Evolutionary conservation across 2,797 vertebrate genomes (phyloP).

Genomic region (Pseudomugil gertrudae): DNA sequence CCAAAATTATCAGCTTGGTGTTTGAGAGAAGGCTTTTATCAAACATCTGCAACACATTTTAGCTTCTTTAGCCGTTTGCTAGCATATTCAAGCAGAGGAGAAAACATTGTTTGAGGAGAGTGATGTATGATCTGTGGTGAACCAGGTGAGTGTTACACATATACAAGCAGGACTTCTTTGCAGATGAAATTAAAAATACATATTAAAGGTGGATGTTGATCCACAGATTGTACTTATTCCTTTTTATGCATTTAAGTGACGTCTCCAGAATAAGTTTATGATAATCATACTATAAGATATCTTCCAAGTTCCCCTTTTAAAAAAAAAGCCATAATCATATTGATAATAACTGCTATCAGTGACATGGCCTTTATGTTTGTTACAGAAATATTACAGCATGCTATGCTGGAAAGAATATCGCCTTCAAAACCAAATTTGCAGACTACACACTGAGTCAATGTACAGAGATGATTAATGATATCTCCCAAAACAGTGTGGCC

Average conservation of each 20-base stretch:
- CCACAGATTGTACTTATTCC: not conserved
- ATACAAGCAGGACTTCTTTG: not conserved
- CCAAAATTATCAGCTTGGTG: not conserved
- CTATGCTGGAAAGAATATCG: not conserved
- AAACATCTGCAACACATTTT: not conserved
- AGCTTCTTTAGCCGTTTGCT: constrained; percentile 6
- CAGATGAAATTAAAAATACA: not conserved
- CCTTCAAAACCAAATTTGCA: constrained; percentile 1
- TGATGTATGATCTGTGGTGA: not conserved
- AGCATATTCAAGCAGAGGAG: not conserved
- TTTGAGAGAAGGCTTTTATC: not conserved
- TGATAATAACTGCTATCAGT: not conserved
- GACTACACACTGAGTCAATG: constrained; percentile 12
- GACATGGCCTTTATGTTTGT: not conserved
- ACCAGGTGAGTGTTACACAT: not conserved
- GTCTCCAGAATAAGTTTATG: not conserved
- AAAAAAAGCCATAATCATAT: not conserved
- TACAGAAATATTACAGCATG: not conserved
- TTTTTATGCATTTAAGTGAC: not conserved
- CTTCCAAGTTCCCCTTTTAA: not conserved
- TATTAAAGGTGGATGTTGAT: not conserved
- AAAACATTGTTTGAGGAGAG: not conserved
- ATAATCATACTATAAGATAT: not conserved
- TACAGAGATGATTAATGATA: constrained; percentile 10
- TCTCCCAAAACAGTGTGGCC: constrained; percentile 19